These are phyloP conservation scores for Phaedon cochleariae DNA, from an alignment of 2,888 invertebrate species.

Conservation along the genomic window DNA sequence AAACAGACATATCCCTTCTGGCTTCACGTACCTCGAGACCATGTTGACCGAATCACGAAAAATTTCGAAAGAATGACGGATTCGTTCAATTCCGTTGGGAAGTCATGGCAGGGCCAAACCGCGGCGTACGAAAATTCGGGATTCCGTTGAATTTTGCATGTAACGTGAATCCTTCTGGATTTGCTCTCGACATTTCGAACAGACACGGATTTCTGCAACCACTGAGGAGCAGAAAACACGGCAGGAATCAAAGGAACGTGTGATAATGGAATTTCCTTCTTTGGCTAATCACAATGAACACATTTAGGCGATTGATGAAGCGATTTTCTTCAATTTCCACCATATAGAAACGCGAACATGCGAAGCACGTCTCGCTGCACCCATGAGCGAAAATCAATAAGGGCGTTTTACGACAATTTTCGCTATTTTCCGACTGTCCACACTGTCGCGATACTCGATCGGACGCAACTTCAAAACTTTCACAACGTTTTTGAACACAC, in stretches of 20 bases:
- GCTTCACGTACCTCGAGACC: slow-evolving; percentile 62
- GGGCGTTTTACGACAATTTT: slow-evolving; percentile 58
- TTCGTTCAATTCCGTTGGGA: slow-evolving; percentile 23
- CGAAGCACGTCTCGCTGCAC: slow-evolving; percentile 57
- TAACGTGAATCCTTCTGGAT: slow-evolving; percentile 21
- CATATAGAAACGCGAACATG: slow-evolving; percentile 44
- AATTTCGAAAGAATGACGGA: slow-evolving; percentile 7
- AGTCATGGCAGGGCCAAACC: slow-evolving; percentile 13
- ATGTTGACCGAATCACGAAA: slow-evolving; percentile 45
- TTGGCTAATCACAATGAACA: slow-evolving; percentile 40
- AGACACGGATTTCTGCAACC: slow-evolving; percentile 44
- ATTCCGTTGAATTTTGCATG: slow-evolving; percentile 15
- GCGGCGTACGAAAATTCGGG: slow-evolving; percentile 2
- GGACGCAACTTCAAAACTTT: slow-evolving; percentile 28
- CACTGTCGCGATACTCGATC: slow-evolving; percentile 26
- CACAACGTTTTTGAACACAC: slow-evolving; percentile 27
- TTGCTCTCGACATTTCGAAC: slow-evolving; percentile 37
- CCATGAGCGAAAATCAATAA: slow-evolving; percentile 61
- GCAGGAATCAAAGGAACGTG: slow-evolving; percentile 38
- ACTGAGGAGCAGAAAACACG: slow-evolving; percentile 34
- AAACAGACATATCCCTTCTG: slow-evolving; percentile 59
- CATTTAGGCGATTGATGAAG: slow-evolving; percentile 42
- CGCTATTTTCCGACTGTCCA: slow-evolving; percentile 31
- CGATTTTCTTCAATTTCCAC: slow-evolving; percentile 31
- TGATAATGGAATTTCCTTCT: slow-evolving; percentile 29